These are phyloP conservation scores for Sinocyclocheilus grahami DNA, from an alignment of 2,113 vertebrate genomes.

Conservation along the genomic window DNA sequence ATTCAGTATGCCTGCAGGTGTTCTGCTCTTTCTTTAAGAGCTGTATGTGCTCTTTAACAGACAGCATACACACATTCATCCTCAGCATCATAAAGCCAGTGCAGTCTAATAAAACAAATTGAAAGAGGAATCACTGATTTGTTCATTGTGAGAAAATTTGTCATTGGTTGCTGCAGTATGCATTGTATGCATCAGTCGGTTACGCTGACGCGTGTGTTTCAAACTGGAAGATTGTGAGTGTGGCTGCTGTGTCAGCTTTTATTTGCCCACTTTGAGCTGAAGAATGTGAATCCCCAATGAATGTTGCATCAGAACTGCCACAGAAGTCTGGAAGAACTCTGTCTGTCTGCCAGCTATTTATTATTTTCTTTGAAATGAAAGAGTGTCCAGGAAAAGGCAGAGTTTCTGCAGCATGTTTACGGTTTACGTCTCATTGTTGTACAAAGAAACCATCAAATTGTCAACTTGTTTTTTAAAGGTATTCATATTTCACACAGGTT, in stretches of 20 bases:
- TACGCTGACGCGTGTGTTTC: conserved; percentile 65
- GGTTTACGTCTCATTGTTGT: not conserved
- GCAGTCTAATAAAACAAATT: conserved; percentile 1
- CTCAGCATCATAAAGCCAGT: not conserved
- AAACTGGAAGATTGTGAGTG: conserved; percentile 15
- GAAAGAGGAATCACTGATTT: not conserved
- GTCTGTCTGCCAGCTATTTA: conserved; percentile 31
- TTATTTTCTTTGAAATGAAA: conserved; percentile 49
- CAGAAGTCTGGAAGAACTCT: conserved; percentile 40
- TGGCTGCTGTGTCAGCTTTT: conserved; percentile 64
- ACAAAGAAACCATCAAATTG: not conserved
- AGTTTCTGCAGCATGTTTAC: not conserved
- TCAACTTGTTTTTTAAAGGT: not conserved
- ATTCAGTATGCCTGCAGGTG: not conserved
- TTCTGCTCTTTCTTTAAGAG: not conserved
- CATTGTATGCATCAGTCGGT: conserved; percentile 44
- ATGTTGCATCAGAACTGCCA: conserved; percentile 47
- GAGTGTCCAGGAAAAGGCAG: conserved; percentile 27
- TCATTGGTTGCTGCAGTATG: conserved; percentile 53
- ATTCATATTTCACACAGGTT: not conserved
- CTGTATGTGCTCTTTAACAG: not conserved
- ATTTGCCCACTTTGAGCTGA: conserved; percentile 52
- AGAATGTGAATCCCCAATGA: conserved; percentile 49
- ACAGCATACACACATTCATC: not conserved
- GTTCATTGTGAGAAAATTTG: conserved; percentile 30